A percentile compares a stretch with the other conserved stretches of the same genome.
phyloP scores from a whole-genome alignment of 2,888 invertebrate genomes.

The Drosophila ustulata region DNA sequence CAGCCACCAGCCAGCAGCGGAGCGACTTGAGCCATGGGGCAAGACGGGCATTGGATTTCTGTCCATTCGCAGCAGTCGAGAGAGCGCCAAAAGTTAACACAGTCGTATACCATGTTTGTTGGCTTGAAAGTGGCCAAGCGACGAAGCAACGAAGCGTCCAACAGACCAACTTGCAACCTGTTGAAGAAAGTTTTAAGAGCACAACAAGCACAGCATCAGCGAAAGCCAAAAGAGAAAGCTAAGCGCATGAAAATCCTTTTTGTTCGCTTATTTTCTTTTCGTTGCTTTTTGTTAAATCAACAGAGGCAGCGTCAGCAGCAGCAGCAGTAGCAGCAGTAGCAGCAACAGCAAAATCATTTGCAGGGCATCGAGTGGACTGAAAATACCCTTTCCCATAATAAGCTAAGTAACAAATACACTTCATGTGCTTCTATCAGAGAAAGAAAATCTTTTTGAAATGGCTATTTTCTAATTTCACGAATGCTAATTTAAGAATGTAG shows the following conservation, averaged over 20 bases:
- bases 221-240: constrained; percentile 66
- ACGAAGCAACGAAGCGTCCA: too few relatives aligned
- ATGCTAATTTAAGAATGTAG: too few relatives aligned
- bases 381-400: not conserved
- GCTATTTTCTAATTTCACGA: too few relatives aligned
- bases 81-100: constrained; percentile 6
- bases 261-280: constrained; percentile 1
- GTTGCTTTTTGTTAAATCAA: constrained; percentile 16
- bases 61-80: constrained; percentile 35
- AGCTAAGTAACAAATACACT: too few relatives aligned
- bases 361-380: constrained; percentile 1
- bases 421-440: too few relatives aligned
- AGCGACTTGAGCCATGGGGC: not conserved
- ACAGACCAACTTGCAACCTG: constrained; percentile 60
- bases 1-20: constrained; percentile 24
- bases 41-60: constrained; percentile 9
- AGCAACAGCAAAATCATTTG: constrained; percentile 7
- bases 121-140: not conserved
- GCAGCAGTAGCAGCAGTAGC: not conserved
- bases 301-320: not conserved
- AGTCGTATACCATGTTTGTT: not conserved
- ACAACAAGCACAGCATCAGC: constrained; percentile 43
- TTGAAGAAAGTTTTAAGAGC: constrained; percentile 69
- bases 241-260: constrained; percentile 65
- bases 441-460: too few relatives aligned